Percentiles rank a stretch among this genome's conserved stretches.
These are phyloP conservation scores for Leptinotarsa peninsularis DNA, from an alignment of 2,888 invertebrate genomes.

Conservation along the genomic window DNA sequence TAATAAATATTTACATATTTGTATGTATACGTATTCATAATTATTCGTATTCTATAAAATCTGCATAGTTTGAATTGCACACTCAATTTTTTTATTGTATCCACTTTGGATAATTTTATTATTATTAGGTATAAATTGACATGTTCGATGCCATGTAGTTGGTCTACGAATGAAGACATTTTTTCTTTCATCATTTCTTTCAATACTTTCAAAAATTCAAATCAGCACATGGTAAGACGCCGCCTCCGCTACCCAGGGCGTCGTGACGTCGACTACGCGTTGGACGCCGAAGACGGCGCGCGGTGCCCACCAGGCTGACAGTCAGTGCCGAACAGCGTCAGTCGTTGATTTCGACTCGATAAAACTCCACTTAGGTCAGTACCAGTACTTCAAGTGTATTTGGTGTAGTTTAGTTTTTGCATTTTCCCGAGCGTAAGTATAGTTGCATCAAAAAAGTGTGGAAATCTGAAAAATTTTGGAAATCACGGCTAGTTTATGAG, in stretches of 20 bases:
- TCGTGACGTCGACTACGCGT: conserved; percentile 50
- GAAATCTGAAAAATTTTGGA: neutral
- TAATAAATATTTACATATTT: no score
- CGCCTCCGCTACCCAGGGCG: conserved; percentile 48
- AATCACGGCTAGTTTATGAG: neutral
- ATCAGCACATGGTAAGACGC: conserved; percentile 41
- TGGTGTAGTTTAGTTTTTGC: conserved; percentile 31
- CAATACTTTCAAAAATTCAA: neutral
- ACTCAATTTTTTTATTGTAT: no score
- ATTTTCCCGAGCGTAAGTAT: conserved; percentile 41
- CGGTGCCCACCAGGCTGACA: conserved; percentile 58
- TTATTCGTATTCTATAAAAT: no score
- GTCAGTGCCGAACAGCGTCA: conserved; percentile 67
- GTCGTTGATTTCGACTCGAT: conserved; percentile 65
- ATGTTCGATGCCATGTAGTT: no score
- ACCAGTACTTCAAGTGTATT: conserved; percentile 41
- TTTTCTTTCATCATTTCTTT: no score
- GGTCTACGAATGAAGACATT: no score
- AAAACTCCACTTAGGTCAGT: conserved; percentile 63
- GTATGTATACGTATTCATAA: no score
- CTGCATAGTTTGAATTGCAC: no score
- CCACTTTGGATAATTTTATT: no score
- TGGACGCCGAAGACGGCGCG: conserved; percentile 54
- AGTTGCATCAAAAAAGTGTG: conserved; percentile 23
- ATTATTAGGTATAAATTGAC: no score